Percentiles rank a stretch among this genome's conserved stretches.
Conservation (phyloP, 2,888 invertebrate species). For the Cheilosia impressa region DNA sequence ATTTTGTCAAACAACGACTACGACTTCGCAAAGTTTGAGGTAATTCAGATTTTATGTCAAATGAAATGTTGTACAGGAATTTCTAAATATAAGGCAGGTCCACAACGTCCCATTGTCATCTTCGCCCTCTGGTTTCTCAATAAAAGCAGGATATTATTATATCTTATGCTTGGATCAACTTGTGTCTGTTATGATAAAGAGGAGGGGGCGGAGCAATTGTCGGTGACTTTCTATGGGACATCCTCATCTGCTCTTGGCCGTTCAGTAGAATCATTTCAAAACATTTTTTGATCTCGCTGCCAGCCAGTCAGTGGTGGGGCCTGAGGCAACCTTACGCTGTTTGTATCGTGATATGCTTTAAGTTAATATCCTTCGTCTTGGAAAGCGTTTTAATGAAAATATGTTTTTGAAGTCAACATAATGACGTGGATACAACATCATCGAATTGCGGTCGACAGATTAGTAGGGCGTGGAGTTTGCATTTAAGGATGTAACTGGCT, state of each 20-base stretch:
- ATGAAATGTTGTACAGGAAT: slow-evolving; percentile 8
- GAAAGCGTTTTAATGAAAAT: too few species aligned
- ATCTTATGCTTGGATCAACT: slow-evolving; percentile 4
- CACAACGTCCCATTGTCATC: not conserved
- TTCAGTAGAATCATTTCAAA: slow-evolving; percentile 14
- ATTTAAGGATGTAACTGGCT: too few species aligned
- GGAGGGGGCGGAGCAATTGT: not conserved
- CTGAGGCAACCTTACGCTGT: too few species aligned
- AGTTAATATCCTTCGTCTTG: too few species aligned
- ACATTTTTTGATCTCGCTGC: slow-evolving; percentile 3
- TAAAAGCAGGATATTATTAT: slow-evolving; percentile 12
- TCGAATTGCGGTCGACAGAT: too few species aligned
- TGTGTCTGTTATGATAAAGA: slow-evolving; percentile 18
- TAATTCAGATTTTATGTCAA: slow-evolving; percentile 3
- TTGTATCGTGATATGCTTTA: too few species aligned
- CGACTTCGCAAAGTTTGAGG: not conserved
- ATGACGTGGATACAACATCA: too few species aligned
- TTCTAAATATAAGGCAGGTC: not conserved
- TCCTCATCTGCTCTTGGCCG: not conserved
- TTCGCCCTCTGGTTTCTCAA: not conserved
- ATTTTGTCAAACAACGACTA: slow-evolving; percentile 3
- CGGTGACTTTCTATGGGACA: not conserved
- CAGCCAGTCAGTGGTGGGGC: too few species aligned
- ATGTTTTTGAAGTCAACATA: too few species aligned
- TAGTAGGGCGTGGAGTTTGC: too few species aligned